A percentile compares a stretch with the other conserved stretches of the same genome.
Evolutionary conservation across 2,113 vertebrate genomes (phyloP).

Genomic region (Aegotheles bennettii): DNA sequence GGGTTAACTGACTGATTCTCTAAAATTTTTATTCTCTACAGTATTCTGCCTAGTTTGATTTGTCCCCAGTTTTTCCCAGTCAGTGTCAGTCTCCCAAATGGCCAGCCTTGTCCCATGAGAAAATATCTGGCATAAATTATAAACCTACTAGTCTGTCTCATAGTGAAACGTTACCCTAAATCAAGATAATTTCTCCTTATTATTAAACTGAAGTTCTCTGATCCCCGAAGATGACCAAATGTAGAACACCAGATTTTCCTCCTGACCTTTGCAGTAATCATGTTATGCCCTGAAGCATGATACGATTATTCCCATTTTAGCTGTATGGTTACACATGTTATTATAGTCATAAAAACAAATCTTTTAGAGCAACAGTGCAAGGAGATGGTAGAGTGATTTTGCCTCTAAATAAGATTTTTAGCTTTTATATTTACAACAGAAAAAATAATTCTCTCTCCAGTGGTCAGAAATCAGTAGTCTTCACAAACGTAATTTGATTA

Average conservation of each 20-base stretch:
- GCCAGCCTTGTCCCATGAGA: background rate
- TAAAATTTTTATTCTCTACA: background rate
- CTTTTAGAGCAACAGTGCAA: background rate
- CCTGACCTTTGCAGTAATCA: conserved; percentile 42
- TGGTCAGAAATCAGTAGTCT: background rate
- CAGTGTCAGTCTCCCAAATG: background rate
- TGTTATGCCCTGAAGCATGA: conserved; percentile 6
- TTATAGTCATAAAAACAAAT: background rate
- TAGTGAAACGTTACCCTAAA: background rate
- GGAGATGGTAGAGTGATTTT: background rate
- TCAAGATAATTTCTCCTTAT: conserved; percentile 1
- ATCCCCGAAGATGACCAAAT: background rate
- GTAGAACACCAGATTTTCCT: background rate
- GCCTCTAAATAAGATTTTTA: background rate
- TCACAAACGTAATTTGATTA: background rate
- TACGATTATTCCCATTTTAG: conserved; percentile 29
- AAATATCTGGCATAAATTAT: background rate
- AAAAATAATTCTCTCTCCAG: background rate
- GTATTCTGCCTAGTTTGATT: background rate
- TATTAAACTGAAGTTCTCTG: background rate
- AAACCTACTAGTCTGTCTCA: background rate
- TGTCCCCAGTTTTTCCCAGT: background rate
- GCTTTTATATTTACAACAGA: background rate
- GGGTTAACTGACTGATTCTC: background rate
- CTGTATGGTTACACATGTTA: background rate